Base-by-base conservation (phyloP, 2,797 vertebrate species). In the Ptychobarbus kaznakovi region DNA sequence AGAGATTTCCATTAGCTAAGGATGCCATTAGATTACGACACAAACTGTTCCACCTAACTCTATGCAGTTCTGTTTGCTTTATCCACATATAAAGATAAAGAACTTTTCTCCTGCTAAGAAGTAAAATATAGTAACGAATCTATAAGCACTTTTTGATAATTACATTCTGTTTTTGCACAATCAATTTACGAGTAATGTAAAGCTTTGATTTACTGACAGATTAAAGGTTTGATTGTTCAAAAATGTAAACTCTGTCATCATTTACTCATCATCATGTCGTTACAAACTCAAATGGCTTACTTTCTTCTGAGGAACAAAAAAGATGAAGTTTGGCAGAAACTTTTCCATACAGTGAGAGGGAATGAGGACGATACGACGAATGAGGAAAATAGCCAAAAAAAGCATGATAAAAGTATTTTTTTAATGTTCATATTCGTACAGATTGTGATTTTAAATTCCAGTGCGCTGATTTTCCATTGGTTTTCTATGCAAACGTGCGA, bases 1-100 rank as follows among this genome's bases (percentile, higher is more conserved):
- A 42, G 53, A 87, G 63, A 81, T 87, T 86, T 84, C 75, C 80
- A 84, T 84, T 78, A 73, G 81, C 75, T 79, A 86, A 87, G 80
- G 74, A 85, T 78, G 81, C 80, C 72, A 42, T 86, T 68, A 35
- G 73, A 74, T 87, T 79, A 84, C 73, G 16, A 74, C 68, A 86
- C 83, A 83, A 70, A 84, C 84, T 73, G 82, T 89, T 88, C 76
- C 83, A 80, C 63, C 61, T 35, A 74, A 81, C 70, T 28, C 40
- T 65, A 35, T 63, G 58, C 20, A 72, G 35, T 69, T 44, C 80
- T 53, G 77, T 82, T 72, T 35, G 69, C 75, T 49, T 79, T 75
- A 53, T 77, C 79, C 78, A 51, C 66, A 77, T 68, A n/a, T n/a
- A n/a, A n/a, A n/a, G n/a, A 74, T 80, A 40, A 87, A 78, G 81